Conservation (phyloP, 2,888 invertebrate genomes). For the Lymantria monacha region DNA sequence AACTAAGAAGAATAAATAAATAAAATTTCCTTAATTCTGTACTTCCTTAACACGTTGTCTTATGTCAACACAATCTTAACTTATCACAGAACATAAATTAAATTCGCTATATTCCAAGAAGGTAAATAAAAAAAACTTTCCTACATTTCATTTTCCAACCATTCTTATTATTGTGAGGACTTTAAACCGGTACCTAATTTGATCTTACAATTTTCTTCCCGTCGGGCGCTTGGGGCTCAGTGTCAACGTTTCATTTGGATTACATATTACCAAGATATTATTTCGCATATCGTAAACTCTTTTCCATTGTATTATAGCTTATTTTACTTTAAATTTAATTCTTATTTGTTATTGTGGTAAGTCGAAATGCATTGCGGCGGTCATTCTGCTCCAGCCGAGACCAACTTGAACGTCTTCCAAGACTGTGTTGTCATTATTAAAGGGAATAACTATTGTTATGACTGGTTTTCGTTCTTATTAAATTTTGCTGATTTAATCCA, state of each 20-base stretch:
- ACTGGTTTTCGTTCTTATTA: constrained; percentile 47
- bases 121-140: constrained; percentile 24
- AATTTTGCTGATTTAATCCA: constrained; percentile 22
- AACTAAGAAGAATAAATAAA: no score
- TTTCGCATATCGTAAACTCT: constrained; percentile 24
- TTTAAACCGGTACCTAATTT: constrained; percentile 69
- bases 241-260: constrained; percentile 76
- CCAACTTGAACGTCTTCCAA: constrained; percentile 66
- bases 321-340: constrained; percentile 19
- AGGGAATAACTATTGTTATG: constrained; percentile 65
- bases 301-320: constrained; percentile 22
- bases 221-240: constrained; percentile 61
- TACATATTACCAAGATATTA: constrained; percentile 49
- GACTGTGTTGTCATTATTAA: constrained; percentile 68
- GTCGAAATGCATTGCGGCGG: constrained; percentile 58
- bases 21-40: no score
- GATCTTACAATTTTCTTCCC: constrained; percentile 72
- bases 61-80: no score
- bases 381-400: constrained; percentile 59
- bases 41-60: no score
- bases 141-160: constrained; percentile 54
- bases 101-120: constrained; percentile 5
- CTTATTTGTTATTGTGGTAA: constrained; percentile 32
- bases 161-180: constrained; percentile 64
- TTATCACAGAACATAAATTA: no score